Percentiles rank a stretch among this genome's conserved stretches.
These are phyloP conservation scores for Acanthiza pusilla DNA, from an alignment of 2,797 vertebrate genomes.

Conservation along the genomic window DNA sequence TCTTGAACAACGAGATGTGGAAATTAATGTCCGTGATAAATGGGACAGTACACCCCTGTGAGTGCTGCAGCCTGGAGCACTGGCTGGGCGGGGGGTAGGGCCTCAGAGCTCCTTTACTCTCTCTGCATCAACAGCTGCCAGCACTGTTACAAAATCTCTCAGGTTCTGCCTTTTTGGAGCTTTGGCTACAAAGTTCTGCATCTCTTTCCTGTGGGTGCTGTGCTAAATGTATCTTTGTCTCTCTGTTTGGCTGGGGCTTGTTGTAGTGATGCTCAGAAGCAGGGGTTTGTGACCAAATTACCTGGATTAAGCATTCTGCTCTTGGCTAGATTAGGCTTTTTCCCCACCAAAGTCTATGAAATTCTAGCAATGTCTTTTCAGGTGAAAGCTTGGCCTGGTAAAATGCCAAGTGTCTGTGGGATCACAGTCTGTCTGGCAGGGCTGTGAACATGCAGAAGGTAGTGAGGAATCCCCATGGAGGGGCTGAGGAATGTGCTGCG, in stretches of 20 bases:
- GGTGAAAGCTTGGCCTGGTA: background rate
- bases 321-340: background rate
- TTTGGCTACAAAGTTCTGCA: background rate
- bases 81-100: background rate
- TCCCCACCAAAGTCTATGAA: accelerated
- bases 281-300: background rate
- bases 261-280: background rate
- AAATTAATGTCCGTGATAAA: conserved; percentile 94
- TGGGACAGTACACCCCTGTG: conserved; percentile 98
- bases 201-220: background rate
- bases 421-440: background rate
- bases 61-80: conserved; percentile 61
- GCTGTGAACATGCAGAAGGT: background rate
- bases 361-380: background rate
- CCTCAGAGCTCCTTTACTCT: background rate
- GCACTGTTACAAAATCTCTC: background rate
- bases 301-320: background rate
- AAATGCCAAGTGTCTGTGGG: background rate
- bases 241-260: accelerated
- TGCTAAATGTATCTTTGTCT: background rate
- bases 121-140: background rate
- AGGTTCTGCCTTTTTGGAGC: background rate
- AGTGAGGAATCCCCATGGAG: background rate
- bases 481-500: background rate
- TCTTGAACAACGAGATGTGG: conserved; percentile 94